Evolutionary conservation across 2,888 invertebrate species (phyloP), one percentile per base, ranked within the genome.

Genomic region (Phyllotreta cruciferae): DNA sequence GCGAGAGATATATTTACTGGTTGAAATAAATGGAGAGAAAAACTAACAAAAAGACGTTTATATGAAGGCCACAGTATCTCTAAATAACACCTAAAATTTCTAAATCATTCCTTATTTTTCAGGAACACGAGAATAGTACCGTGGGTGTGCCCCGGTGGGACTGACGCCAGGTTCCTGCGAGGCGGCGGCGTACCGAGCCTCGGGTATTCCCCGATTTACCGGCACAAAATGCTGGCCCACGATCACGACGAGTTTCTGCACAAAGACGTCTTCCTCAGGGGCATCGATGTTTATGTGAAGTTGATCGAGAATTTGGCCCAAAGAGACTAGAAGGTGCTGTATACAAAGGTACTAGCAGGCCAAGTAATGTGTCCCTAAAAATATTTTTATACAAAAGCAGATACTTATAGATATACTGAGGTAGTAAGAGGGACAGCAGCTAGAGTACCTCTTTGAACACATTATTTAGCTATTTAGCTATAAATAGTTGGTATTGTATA

Each of bases 121-220:
- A 71, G 71, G 49, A 57, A 61, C 8, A 14, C 93, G 6, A 85
- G 86, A 70, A 77, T 90, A 68, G 86, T 86, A 63, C 84, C 84
- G 60, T 85, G 90, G 72, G 90, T 94, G 52, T 95, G 94, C 78
- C 91, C 94, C 0, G 96, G 93, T 2, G 93, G 90, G 36, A 95
- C 96, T 0, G 96, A 97, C 76, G 91, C 91, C 74, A 86, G 94
- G 69, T 95, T 88, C 75, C 80, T 96, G 24, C 86, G 96, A 73
- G 80, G 83, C 76, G 84, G 85, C 45, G 93, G 92, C 5, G 85
- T 92, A 58, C 91, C 92, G 1, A 93, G 93, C 0, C 82, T 97
- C 63, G 93, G 96, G 8, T 94, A 97, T 82, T 93, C 94, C 0
- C 95, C 96, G 0, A 90, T 96, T 85, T 90, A 90, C 71, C 85